A percentile compares a stretch with the other conserved stretches of the same genome.
Conservation (phyloP, 2,113 vertebrate species). For the Chascanopsetta lugubris region DNA sequence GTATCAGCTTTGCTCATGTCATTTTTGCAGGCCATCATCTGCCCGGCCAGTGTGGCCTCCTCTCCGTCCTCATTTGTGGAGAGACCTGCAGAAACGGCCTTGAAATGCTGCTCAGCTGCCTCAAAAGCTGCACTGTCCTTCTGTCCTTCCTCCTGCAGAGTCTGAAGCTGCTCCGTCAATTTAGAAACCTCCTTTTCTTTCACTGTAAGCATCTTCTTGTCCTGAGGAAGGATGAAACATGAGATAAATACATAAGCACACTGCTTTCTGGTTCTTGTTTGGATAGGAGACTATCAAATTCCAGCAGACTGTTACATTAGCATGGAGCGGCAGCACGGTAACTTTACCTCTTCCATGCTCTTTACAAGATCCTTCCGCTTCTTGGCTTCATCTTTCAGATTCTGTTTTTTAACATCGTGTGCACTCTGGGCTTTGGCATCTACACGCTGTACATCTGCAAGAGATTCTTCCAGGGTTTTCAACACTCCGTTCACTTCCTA, state of each 20-base stretch:
- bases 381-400: conserved; percentile 86
- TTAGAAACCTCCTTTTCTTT: conserved; percentile 90
- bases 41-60: conserved; percentile 88
- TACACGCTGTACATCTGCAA: conserved; percentile 86
- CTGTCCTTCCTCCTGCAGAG: conserved; percentile 81
- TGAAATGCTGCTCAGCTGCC: conserved; percentile 88
- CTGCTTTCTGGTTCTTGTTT: not conserved
- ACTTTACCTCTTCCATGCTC: conserved; percentile 87
- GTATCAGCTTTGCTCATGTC: conserved; percentile 93
- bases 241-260: not conserved
- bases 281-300: not conserved
- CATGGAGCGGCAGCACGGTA: not conserved
- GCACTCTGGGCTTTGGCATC: conserved; percentile 88
- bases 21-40: conserved; percentile 95
- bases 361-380: conserved; percentile 86
- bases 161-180: conserved; percentile 73
- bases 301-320: not conserved
- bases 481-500: conserved; percentile 85
- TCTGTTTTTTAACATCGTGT: conserved; percentile 90
- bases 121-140: conserved; percentile 82
- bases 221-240: conserved; percentile 75
- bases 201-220: conserved; percentile 84
- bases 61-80: conserved; percentile 89
- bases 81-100: conserved; percentile 89
- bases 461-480: conserved; percentile 80